These are phyloP conservation scores for Lypha dubia DNA, from an alignment of 2,888 invertebrate species.

Conservation along the genomic window DNA sequence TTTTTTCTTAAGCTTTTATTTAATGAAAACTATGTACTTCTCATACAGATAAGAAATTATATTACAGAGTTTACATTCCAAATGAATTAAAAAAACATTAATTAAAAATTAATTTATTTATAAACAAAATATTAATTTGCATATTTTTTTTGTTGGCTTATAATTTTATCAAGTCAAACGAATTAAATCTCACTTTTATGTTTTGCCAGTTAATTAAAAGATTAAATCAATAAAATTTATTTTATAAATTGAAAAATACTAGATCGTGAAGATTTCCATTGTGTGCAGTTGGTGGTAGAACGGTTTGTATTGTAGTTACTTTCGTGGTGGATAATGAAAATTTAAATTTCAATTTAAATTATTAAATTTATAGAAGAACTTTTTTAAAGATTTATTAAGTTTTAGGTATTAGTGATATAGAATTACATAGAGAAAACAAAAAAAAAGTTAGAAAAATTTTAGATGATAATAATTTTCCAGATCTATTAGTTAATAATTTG, in stretches of 20 bases:
- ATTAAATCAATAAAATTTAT: constrained; percentile 36
- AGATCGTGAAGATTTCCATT: not conserved
- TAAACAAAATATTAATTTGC: not conserved
- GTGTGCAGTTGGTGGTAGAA: not conserved
- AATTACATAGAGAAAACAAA: too few relatives aligned
- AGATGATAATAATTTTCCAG: too few relatives aligned
- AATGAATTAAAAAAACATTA: not conserved
- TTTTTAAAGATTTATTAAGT: too few relatives aligned
- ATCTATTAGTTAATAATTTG: too few relatives aligned
- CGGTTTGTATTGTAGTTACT: not conserved
- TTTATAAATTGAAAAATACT: not conserved
- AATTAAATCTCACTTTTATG: constrained; percentile 10
- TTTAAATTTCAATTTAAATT: too few relatives aligned
- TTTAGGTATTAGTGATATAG: too few relatives aligned
- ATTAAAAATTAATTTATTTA: not conserved
- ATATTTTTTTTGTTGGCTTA: too few relatives aligned
- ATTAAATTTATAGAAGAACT: too few relatives aligned
- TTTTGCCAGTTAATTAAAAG: constrained; percentile 7
- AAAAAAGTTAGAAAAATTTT: too few relatives aligned
- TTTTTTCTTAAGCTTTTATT: too few relatives aligned
- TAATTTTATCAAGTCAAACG: not conserved
- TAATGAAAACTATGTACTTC: too few relatives aligned
- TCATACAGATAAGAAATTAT: not conserved
- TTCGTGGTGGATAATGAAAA: too few relatives aligned
- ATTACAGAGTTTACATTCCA: not conserved